A percentile compares a stretch with the other conserved stretches of the same genome.
These are phyloP conservation scores for Monodelphis domestica DNA, from an alignment of 2,797 vertebrate genomes.

Conservation along the genomic window DNA sequence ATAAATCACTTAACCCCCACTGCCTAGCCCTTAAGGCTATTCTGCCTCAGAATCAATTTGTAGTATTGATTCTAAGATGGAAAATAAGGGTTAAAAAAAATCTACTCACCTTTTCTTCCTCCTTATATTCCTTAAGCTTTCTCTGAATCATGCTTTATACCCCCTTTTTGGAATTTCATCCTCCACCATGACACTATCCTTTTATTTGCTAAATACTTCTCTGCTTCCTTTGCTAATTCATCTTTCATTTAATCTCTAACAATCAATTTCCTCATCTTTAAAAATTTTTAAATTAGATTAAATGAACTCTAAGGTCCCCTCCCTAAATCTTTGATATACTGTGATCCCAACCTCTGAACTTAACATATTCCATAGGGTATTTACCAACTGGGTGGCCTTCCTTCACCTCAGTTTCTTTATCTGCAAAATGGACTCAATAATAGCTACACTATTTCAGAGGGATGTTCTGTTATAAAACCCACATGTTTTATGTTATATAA, in stretches of 20 bases:
- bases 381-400: background rate
- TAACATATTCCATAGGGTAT: background rate
- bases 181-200: background rate
- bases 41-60: no score
- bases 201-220: background rate
- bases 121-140: background rate
- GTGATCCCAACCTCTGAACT: background rate
- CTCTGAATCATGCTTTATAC: background rate
- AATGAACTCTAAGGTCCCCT: background rate
- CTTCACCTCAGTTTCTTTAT: background rate
- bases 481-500: no score
- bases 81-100: no score
- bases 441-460: background rate
- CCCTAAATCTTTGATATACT: background rate
- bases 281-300: background rate
- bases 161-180: background rate
- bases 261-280: background rate
- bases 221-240: background rate
- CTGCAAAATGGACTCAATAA: background rate
- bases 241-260: background rate
- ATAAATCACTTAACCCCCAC: no score
- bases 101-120: background rate
- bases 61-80: no score
- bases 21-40: no score
- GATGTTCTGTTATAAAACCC: no score